phyloP scores from a whole-genome alignment of 2,797 vertebrate species.

The Ibycter americanus region DNA sequence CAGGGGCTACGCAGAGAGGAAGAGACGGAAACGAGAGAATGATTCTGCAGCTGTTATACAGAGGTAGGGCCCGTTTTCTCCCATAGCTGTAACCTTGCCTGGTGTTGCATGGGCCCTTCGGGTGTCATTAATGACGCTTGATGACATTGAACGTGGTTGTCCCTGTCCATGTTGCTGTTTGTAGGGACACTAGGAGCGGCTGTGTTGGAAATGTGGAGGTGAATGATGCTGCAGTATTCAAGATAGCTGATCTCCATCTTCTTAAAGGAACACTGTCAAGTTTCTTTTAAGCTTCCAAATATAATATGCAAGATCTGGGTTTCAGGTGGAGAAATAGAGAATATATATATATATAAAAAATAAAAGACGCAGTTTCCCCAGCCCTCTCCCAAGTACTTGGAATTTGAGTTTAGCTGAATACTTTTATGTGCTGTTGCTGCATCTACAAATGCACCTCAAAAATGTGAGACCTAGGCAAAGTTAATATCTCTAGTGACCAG shows the following conservation, averaged over 20 bases:
- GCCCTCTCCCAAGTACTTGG: neutral
- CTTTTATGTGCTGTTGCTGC: neutral
- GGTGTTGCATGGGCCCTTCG: conserved; percentile 51
- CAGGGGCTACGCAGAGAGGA: conserved; percentile 95
- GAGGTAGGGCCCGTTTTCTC: conserved; percentile 87
- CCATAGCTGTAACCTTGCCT: conserved; percentile 31
- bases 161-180: conserved; percentile 57
- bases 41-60: conserved; percentile 90
- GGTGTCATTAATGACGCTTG: neutral
- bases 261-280: conserved; percentile 1
- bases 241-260: neutral
- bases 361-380: neutral
- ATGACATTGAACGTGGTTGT: conserved; percentile 7
- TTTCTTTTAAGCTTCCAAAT: neutral
- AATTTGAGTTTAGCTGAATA: neutral
- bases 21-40: conserved; percentile 93
- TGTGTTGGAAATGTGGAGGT: neutral
- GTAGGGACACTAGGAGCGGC: neutral
- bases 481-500: neutral
- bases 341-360: neutral
- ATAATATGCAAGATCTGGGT: neutral
- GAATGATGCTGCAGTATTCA: neutral
- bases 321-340: neutral
- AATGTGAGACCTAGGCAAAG: neutral
- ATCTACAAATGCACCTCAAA: neutral